Conservation (phyloP, 53 echinoderm and acorn worm species). For the Apostichopus leukothele region DNA sequence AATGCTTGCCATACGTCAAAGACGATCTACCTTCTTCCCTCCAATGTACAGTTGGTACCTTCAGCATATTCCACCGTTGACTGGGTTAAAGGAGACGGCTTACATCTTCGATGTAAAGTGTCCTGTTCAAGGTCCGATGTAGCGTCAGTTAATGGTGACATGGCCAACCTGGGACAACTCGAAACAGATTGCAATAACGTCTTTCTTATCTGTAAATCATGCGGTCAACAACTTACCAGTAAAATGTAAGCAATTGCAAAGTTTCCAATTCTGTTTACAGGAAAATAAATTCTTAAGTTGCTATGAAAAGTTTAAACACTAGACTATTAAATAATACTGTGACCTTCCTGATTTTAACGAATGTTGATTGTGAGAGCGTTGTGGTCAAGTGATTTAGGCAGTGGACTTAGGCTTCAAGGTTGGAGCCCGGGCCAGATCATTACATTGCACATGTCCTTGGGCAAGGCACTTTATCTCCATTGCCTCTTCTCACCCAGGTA, state of each 20-base stretch:
- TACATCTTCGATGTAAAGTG: constrained; percentile 72
- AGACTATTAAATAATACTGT: too few species aligned
- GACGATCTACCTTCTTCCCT: constrained; percentile 22
- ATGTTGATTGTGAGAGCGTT: too few species aligned
- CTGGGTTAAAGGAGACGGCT: constrained; percentile 62
- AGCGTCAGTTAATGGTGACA: neutral
- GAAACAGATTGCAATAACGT: neutral
- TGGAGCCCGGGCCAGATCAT: too few species aligned
- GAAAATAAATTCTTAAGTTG: too few species aligned
- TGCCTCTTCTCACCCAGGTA: too few species aligned
- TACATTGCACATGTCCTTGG: too few species aligned
- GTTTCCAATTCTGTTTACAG: neutral
- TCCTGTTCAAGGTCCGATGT: neutral
- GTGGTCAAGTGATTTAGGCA: too few species aligned
- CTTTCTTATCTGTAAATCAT: neutral
- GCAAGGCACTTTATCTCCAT: too few species aligned
- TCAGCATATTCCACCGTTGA: constrained; percentile 19
- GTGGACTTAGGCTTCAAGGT: too few species aligned
- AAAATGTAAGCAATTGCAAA: neutral
- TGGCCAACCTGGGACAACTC: neutral
- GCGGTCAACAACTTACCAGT: neutral
- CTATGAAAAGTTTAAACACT: too few species aligned
- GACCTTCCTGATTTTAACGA: too few species aligned
- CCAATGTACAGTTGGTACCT: constrained; percentile 22
- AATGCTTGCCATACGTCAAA: neutral